Conservation (phyloP, 2,113 vertebrate genomes). For the Dissostichus mawsoni region DNA sequence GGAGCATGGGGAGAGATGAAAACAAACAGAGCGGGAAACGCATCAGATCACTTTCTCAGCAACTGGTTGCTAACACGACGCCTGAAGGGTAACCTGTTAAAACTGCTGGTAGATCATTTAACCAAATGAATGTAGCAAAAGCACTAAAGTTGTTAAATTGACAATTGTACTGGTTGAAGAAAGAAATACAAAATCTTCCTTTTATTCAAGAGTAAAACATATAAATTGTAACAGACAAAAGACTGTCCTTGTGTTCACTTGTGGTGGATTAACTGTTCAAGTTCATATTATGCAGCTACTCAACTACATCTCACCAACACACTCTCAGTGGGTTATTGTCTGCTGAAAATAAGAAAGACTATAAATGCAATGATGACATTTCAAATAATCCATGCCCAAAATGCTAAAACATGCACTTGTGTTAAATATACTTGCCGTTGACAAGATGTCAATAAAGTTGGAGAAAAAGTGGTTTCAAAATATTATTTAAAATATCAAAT, state of each 20-base stretch:
- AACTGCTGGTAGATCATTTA: not conserved
- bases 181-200: too few relatives aligned
- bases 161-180: not conserved
- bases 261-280: not conserved
- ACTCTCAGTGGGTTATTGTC: not conserved
- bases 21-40: constrained; percentile 62
- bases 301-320: not conserved
- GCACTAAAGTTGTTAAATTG: too few relatives aligned
- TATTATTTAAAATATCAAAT: too few relatives aligned
- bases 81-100: not conserved
- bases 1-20: constrained; percentile 60
- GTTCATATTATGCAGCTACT: not conserved
- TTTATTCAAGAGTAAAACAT: too few relatives aligned
- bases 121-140: not conserved
- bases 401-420: too few relatives aligned
- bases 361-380: constrained; percentile 6
- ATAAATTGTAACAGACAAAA: not conserved
- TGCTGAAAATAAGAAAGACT: not conserved
- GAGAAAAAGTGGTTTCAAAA: too few relatives aligned
- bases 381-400: too few relatives aligned
- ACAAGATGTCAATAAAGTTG: too few relatives aligned
- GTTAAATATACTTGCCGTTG: too few relatives aligned
- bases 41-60: constrained; percentile 49
- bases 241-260: not conserved
- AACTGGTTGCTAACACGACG: constrained; percentile 1